Percentiles rank a stretch among this genome's conserved stretches.
Evolutionary conservation across 2,113 vertebrate genomes (phyloP).

Genomic region (Psophia crepitans): DNA sequence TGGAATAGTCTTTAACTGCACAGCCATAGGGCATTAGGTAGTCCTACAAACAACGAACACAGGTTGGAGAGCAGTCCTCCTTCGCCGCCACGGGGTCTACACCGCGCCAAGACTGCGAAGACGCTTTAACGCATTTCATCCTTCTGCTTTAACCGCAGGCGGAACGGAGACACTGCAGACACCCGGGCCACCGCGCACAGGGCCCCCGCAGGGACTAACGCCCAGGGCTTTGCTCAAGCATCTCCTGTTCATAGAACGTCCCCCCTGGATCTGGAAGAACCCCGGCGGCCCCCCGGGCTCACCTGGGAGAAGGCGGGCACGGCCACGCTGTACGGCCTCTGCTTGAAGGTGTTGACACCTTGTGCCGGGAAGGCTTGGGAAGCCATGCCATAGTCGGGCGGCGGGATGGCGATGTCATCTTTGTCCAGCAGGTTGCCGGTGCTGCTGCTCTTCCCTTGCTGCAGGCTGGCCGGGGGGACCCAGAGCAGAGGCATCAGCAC

Average conservation of each 20-base stretch:
- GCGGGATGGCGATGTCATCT: constrained; percentile 81
- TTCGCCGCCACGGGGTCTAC: neutral
- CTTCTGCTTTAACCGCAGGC: neutral
- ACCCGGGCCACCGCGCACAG: fast-evolving
- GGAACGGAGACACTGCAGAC: fast-evolving
- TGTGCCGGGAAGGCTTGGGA: constrained; percentile 79
- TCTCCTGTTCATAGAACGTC: fast-evolving
- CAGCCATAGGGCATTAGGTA: constrained; percentile 74
- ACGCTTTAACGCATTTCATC: neutral
- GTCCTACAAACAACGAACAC: constrained; percentile 73
- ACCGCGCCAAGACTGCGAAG: neutral
- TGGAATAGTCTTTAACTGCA: constrained; percentile 73
- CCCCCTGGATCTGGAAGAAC: fast-evolving
- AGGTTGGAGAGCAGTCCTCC: constrained; percentile 53
- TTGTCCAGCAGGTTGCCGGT: constrained; percentile 94
- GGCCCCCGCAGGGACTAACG: neutral
- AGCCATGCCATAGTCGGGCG: constrained; percentile 81
- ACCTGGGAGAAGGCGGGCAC: constrained; percentile 91
- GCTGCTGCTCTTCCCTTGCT: constrained; percentile 93
- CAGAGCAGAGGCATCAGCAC: neutral
- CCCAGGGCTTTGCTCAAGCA: neutral
- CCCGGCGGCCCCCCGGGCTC: neutral
- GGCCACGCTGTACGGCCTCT: constrained; percentile 89
- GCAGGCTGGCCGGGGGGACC: constrained; percentile 77
- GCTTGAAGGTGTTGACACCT: constrained; percentile 80